phyloP scores from a whole-genome alignment of 2,113 vertebrate species.

The Apistogramma diplotaenia region DNA sequence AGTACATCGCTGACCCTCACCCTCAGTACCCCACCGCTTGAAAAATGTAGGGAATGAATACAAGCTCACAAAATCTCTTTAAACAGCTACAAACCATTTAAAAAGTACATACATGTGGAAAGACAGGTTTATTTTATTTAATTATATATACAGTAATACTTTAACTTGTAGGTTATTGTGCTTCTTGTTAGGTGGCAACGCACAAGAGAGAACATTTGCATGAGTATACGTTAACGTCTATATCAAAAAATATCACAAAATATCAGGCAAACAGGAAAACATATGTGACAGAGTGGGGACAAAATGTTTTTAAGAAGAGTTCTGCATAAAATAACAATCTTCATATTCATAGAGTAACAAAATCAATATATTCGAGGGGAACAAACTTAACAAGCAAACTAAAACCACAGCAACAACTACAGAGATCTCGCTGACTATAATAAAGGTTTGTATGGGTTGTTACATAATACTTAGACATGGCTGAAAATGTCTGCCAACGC shows the following conservation, averaged over 20 bases:
- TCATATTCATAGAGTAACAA: conserved; percentile 9
- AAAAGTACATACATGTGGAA: not conserved
- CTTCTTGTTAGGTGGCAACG: not conserved
- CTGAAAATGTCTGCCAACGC: not conserved
- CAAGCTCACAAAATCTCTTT: not conserved
- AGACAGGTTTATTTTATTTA: not conserved
- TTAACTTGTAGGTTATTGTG: not conserved
- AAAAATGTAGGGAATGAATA: not conserved
- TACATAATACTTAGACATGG: not conserved
- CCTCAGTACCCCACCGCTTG: not conserved
- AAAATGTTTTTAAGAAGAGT: not conserved
- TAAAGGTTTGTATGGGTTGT: not conserved
- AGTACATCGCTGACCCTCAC: not conserved
- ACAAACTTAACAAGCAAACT: not conserved
- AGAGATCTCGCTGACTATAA: not conserved
- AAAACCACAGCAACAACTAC: not conserved
- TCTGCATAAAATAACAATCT: not conserved
- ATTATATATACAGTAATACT: not conserved
- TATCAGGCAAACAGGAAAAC: not conserved
- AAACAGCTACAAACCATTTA: not conserved
- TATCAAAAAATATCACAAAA: conserved; percentile 13
- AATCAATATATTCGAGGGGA: not conserved
- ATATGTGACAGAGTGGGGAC: not conserved
- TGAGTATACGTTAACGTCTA: not conserved
- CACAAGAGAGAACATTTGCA: not conserved